These are phyloP conservation scores for Seriola dumerili DNA, from an alignment of 2,113 vertebrate species.

Conservation along the genomic window DNA sequence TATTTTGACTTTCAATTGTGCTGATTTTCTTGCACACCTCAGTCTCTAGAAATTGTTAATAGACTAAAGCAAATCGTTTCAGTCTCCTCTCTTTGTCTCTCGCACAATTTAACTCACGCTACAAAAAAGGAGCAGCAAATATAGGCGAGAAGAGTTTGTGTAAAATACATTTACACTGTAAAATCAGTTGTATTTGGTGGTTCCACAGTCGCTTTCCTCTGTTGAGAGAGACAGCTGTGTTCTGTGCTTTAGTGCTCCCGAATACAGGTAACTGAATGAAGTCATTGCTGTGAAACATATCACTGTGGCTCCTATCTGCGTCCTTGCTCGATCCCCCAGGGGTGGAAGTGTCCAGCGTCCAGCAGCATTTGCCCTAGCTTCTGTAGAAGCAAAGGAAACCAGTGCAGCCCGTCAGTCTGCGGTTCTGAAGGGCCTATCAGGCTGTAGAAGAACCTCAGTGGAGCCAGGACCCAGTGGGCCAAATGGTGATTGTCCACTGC, in stretches of 20 bases:
- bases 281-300: constrained; percentile 41
- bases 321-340: constrained; percentile 85
- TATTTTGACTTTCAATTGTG: background rate
- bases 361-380: constrained; percentile 88
- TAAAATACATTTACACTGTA: constrained; percentile 44
- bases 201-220: constrained; percentile 13
- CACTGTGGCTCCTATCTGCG: constrained; percentile 50
- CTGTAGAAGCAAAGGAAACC: constrained; percentile 94
- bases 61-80: background rate
- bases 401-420: constrained; percentile 90
- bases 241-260: constrained; percentile 50
- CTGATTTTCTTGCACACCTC: background rate
- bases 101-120: background rate
- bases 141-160: constrained; percentile 40
- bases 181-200: constrained; percentile 45
- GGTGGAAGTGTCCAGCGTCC: constrained; percentile 91
- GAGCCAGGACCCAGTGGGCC: constrained; percentile 93
- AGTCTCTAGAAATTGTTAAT: background rate
- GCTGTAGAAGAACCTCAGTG: constrained; percentile 89
- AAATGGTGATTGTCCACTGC: constrained; percentile 90
- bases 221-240: constrained; percentile 29
- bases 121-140: constrained; percentile 45
- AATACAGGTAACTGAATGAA: constrained; percentile 32
- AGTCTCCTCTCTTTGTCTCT: constrained; percentile 5
- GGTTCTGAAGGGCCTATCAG: constrained; percentile 81